These are phyloP conservation scores for Drosophila ohnishii DNA, from an alignment of 1,140 invertebrate species.

Conservation along the genomic window DNA sequence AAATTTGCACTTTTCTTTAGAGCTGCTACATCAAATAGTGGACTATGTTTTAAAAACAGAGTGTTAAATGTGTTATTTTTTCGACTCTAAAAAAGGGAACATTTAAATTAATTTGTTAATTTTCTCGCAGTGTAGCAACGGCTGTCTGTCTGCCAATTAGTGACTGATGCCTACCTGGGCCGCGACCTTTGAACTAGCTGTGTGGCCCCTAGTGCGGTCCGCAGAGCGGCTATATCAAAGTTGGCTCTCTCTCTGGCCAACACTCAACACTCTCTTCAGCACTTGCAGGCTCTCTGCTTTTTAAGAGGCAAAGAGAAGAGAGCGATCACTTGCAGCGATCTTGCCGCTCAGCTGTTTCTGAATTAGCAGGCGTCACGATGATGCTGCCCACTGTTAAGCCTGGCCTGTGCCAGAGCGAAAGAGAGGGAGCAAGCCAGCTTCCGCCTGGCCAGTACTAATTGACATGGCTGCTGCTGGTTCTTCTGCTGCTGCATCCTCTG, in stretches of 20 bases:
- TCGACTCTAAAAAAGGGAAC: not conserved
- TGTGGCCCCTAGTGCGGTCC: conserved; percentile 21
- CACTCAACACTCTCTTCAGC: not conserved
- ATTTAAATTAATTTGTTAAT: too few relatives aligned
- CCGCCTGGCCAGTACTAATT: conserved; percentile 41
- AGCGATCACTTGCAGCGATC: conserved; percentile 3
- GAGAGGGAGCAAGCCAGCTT: not conserved
- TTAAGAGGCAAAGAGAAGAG: not conserved
- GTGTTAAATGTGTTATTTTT: not conserved
- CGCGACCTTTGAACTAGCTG: conserved; percentile 51
- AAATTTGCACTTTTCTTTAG: not conserved
- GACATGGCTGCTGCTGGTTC: conserved; percentile 11
- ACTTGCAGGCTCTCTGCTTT: not conserved
- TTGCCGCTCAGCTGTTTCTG: not conserved
- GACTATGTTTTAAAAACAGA: not conserved
- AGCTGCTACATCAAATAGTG: not conserved
- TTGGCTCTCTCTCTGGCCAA: not conserved
- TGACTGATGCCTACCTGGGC: conserved; percentile 6
- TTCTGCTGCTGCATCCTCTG: conserved; percentile 17
- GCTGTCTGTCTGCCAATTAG: conserved; percentile 28
- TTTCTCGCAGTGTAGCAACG: not conserved
- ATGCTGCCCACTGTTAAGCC: conserved; percentile 37
- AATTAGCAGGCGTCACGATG: conserved; percentile 23
- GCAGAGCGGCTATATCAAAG: conserved; percentile 32
- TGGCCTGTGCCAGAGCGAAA: conserved; percentile 4